Evolutionary conservation across 2,113 vertebrate species (phyloP).

Genomic region (Aramus guarauna): DNA sequence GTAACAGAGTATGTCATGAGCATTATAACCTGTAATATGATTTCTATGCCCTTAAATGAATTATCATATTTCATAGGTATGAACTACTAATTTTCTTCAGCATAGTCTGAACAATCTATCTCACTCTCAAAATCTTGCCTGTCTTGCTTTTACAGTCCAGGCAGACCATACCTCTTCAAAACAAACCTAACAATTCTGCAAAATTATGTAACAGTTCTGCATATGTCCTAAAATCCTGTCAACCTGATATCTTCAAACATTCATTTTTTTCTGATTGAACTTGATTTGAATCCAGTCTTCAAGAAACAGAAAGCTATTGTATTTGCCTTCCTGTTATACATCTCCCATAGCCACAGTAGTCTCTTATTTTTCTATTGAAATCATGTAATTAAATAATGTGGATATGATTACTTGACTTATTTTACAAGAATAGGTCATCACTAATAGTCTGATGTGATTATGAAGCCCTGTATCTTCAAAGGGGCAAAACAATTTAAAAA

Average conservation of each 20-base stretch:
- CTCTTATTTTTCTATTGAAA: not conserved
- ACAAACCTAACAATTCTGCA: not conserved
- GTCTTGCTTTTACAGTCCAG: not conserved
- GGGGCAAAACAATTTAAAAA: slow-evolving; percentile 39
- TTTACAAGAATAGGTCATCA: slow-evolving; percentile 43
- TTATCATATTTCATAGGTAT: not conserved
- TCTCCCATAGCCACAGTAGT: not conserved
- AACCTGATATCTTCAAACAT: not conserved
- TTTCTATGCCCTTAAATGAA: not conserved
- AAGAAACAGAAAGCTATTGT: not conserved
- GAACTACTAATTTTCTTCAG: not conserved
- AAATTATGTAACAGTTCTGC: not conserved
- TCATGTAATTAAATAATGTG: slow-evolving; percentile 50
- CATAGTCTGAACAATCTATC: not conserved
- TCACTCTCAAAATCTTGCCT: not conserved
- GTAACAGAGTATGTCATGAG: not conserved
- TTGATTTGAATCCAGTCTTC: not conserved
- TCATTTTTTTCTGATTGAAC: not conserved
- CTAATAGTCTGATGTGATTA: slow-evolving; percentile 58
- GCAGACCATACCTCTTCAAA: not conserved
- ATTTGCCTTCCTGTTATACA: not conserved
- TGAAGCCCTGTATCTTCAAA: slow-evolving; percentile 46
- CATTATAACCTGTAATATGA: not conserved
- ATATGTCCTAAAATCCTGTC: not conserved
- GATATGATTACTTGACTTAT: slow-evolving; percentile 56